These are phyloP conservation scores for Pelusios castaneus DNA, from an alignment of 2,113 vertebrate species.

Conservation along the genomic window DNA sequence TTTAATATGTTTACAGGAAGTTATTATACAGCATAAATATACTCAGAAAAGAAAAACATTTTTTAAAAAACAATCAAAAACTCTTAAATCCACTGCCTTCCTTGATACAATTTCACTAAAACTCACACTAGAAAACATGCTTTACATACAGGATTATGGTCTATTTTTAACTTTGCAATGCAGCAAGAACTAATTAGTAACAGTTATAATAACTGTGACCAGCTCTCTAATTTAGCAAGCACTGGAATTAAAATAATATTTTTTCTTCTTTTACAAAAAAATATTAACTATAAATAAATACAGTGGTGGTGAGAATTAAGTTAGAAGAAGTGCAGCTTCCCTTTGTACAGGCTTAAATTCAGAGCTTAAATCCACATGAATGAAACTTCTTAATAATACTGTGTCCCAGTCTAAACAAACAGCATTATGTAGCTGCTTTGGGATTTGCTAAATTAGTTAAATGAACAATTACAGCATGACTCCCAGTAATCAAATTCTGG, in stretches of 20 bases:
- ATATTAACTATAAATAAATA: not conserved
- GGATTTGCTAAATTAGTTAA: slow-evolving; percentile 50
- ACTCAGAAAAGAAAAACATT: slow-evolving; percentile 40
- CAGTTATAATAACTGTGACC: not conserved
- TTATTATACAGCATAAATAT: slow-evolving; percentile 9
- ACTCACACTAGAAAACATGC: not conserved
- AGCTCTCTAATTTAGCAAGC: slow-evolving; percentile 50
- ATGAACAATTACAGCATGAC: slow-evolving; percentile 19
- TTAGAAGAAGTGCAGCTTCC: not conserved
- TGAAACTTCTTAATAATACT: slow-evolving; percentile 18
- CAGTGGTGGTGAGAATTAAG: not conserved
- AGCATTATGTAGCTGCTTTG: slow-evolving; percentile 12
- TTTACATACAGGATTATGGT: not conserved
- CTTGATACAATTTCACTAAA: not conserved
- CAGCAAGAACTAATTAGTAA: not conserved
- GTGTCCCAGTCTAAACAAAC: slow-evolving; percentile 50
- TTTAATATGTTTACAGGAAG: slow-evolving; percentile 45
- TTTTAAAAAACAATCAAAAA: slow-evolving; percentile 44
- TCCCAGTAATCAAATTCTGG: not conserved
- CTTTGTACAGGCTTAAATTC: not conserved
- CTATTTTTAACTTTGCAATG: not conserved
- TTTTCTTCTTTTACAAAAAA: not conserved
- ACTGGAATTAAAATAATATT: slow-evolving; percentile 35
- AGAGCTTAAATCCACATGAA: not conserved
- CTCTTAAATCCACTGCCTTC: slow-evolving; percentile 20